phyloP scores from a whole-genome alignment of 2,888 invertebrate species.

The Epistrophe grossulariae region DNA sequence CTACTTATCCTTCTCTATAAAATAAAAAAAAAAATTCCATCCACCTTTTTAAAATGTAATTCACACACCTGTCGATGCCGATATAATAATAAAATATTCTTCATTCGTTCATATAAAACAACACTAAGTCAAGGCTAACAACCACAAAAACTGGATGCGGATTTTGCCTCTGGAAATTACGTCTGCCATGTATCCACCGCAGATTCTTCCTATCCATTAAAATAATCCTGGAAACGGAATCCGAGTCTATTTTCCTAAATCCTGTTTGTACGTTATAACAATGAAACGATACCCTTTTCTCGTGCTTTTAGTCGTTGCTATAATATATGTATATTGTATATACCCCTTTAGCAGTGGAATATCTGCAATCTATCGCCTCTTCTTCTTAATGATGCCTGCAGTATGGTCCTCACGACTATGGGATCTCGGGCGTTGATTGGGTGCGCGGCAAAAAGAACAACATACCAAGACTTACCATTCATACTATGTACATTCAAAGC shows the following conservation, averaged over 20 bases:
- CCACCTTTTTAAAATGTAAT: not conserved
- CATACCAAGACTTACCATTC: not conserved
- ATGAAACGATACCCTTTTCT: constrained; percentile 13
- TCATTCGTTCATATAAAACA: constrained; percentile 14
- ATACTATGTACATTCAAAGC: constrained; percentile 2
- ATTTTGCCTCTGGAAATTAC: constrained; percentile 32
- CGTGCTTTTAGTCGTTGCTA: constrained; percentile 4
- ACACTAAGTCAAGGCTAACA: constrained; percentile 50
- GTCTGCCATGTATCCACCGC: constrained; percentile 4
- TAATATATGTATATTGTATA: too few relatives aligned
- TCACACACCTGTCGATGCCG: not conserved
- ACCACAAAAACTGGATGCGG: constrained; percentile 44
- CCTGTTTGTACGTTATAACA: constrained; percentile 7
- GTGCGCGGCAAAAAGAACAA: constrained; percentile 7
- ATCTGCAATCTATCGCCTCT: constrained; percentile 36
- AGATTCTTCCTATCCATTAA: constrained; percentile 41
- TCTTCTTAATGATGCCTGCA: constrained; percentile 2
- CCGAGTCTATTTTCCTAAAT: constrained; percentile 23
- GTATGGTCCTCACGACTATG: not conserved
- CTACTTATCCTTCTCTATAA: too few relatives aligned
- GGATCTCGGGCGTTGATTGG: constrained; percentile 4
- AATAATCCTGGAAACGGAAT: constrained; percentile 45
- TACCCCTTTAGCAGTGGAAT: constrained; percentile 18
- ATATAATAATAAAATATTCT: constrained; percentile 8
- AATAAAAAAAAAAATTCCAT: not conserved